These are phyloP conservation scores for Circaetus cinerascens DNA, from an alignment of 2,113 vertebrate genomes.

Conservation along the genomic window DNA sequence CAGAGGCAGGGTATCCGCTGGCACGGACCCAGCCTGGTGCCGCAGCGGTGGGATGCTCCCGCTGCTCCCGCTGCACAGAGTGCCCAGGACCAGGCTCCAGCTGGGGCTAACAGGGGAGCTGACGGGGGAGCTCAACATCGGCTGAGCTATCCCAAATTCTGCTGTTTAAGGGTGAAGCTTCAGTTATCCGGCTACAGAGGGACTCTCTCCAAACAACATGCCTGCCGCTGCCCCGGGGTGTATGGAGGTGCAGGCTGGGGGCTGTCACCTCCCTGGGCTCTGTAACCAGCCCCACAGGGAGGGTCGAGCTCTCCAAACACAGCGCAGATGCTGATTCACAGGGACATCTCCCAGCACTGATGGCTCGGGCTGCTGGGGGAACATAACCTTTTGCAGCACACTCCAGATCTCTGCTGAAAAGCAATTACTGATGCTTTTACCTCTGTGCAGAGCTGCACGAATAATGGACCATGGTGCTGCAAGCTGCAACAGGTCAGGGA, in stretches of 20 bases:
- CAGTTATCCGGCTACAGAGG: background rate
- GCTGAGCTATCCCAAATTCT: background rate
- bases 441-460: background rate
- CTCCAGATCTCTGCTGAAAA: background rate
- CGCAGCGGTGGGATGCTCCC: background rate
- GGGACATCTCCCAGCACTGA: background rate
- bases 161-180: background rate
- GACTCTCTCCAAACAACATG: background rate
- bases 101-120: background rate
- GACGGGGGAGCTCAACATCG: rapidly evolving
- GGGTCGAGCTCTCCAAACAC: background rate
- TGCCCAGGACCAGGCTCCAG: background rate
- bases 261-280: background rate
- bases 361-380: background rate
- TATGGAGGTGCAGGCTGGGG: background rate
- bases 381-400: background rate
- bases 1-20: background rate
- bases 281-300: background rate
- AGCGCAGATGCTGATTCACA: background rate
- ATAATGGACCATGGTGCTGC: background rate
- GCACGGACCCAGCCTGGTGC: background rate
- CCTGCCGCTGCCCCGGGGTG: background rate
- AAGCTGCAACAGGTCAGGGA: background rate
- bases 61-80: background rate
- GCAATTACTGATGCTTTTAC: background rate